These are phyloP conservation scores for Exaiptasia diaphana DNA, from an alignment of 64 coral and sea anemone genomes.

Conservation along the genomic window DNA sequence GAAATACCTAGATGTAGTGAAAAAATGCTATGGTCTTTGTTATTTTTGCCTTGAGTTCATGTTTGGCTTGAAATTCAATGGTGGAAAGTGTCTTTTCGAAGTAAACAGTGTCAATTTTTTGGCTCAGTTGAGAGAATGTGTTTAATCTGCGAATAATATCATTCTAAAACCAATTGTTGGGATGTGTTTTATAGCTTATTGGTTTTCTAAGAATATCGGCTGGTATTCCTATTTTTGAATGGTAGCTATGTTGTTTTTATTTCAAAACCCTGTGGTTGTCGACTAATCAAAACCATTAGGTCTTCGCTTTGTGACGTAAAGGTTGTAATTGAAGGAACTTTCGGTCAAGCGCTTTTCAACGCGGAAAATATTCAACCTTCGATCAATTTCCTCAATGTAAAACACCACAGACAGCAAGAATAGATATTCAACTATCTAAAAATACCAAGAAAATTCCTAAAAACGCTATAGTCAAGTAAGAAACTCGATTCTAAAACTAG, in stretches of 20 bases:
- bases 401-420: not conserved
- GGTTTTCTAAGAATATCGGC: too few relatives aligned
- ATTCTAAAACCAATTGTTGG: too few relatives aligned
- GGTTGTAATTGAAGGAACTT: conserved; percentile 52
- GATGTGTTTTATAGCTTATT: too few relatives aligned
- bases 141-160: too few relatives aligned
- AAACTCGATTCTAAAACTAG: conserved; percentile 62
- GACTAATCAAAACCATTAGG: conserved; percentile 60
- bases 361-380: conserved; percentile 24
- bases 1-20: too few relatives aligned
- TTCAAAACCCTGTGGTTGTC: conserved; percentile 40
- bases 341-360: conserved; percentile 52
- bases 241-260: conserved; percentile 15
- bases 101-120: too few relatives aligned
- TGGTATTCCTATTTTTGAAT: conserved; percentile 1
- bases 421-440: not conserved
- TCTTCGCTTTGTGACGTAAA: conserved; percentile 68
- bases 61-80: too few relatives aligned
- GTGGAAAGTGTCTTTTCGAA: too few relatives aligned
- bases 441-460: conserved; percentile 29
- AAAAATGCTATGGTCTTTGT: too few relatives aligned
- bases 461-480: conserved; percentile 40
- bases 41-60: too few relatives aligned
- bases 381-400: conserved; percentile 1
- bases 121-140: too few relatives aligned